Evolutionary conservation across 2,797 vertebrate species (phyloP).

Genomic region (Spheniscus humboldti): DNA sequence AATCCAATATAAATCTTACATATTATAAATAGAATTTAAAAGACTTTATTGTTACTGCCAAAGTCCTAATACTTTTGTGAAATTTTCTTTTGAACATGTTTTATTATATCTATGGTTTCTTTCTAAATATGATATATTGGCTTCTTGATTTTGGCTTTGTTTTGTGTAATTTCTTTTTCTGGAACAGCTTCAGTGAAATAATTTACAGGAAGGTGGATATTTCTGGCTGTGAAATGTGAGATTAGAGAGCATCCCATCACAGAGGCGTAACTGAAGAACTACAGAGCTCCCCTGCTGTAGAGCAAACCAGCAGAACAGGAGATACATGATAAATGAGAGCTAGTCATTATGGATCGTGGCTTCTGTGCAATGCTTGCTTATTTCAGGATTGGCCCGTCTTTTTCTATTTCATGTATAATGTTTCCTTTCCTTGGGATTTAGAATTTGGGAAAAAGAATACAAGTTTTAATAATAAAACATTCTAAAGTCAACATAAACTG

Average conservation of each 20-base stretch:
- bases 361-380: not conserved
- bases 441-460: not conserved
- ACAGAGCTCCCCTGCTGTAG: not conserved
- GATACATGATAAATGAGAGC: not conserved
- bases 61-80: not conserved
- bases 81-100: not conserved
- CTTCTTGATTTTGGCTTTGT: not conserved
- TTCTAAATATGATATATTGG: not conserved
- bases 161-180: not conserved
- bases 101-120: not conserved
- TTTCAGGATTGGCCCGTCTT: not conserved
- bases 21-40: not conserved
- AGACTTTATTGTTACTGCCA: not conserved
- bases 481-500: not conserved
- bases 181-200: not conserved
- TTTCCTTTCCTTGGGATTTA: not conserved
- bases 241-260: not conserved
- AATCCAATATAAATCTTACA: not conserved
- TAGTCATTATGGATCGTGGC: not conserved
- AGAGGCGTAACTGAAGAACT: not conserved
- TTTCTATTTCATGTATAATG: not conserved
- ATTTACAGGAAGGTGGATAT: not conserved
- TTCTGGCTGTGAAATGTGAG: not conserved
- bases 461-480: not conserved
- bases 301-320: not conserved